These are phyloP conservation scores for Halichondria panicea DNA, from an alignment of 37 sponge, comb jelly and placozoan genomes.

Conservation along the genomic window DNA sequence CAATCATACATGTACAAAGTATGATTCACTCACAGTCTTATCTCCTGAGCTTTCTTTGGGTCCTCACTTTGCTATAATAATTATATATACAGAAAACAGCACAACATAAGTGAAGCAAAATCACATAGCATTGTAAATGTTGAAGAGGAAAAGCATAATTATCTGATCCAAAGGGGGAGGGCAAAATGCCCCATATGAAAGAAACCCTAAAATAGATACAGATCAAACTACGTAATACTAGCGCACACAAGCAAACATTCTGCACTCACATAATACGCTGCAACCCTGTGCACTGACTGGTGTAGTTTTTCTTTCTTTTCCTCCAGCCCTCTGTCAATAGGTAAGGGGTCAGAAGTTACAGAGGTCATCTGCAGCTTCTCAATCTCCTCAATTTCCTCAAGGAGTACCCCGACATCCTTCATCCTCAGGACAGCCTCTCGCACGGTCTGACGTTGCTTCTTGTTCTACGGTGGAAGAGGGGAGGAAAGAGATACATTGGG, in stretches of 20 bases:
- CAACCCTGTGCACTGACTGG: slow-evolving; percentile 65
- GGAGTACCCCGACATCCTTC: slow-evolving; percentile 71
- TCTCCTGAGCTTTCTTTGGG: slow-evolving; percentile 50
- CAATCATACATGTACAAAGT: background rate
- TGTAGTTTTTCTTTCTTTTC: slow-evolving; percentile 85
- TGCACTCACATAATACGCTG: slow-evolving; percentile 64
- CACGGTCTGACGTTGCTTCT: slow-evolving; percentile 88
- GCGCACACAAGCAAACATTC: too few relatives aligned
- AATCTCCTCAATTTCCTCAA: slow-evolving; percentile 84
- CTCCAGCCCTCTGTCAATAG: slow-evolving; percentile 83
- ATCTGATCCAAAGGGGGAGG: too few relatives aligned
- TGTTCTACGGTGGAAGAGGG: slow-evolving; percentile 66
- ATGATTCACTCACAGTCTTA: slow-evolving; percentile 45
- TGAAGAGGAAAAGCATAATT: too few relatives aligned
- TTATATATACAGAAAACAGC: background rate
- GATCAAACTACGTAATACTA: too few relatives aligned
- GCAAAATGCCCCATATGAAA: too few relatives aligned
- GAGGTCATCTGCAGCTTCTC: slow-evolving; percentile 63
- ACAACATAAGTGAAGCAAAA: too few relatives aligned
- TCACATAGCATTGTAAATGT: too few relatives aligned
- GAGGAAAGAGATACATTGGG: background rate
- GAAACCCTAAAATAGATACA: too few relatives aligned
- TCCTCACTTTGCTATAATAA: slow-evolving; percentile 70
- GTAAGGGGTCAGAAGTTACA: slow-evolving; percentile 27
- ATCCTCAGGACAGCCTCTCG: slow-evolving; percentile 88